A percentile compares a stretch with the other conserved stretches of the same genome.
phyloP scores from a whole-genome alignment of 1,140 invertebrate genomes.

The Drosophila auraria region DNA sequence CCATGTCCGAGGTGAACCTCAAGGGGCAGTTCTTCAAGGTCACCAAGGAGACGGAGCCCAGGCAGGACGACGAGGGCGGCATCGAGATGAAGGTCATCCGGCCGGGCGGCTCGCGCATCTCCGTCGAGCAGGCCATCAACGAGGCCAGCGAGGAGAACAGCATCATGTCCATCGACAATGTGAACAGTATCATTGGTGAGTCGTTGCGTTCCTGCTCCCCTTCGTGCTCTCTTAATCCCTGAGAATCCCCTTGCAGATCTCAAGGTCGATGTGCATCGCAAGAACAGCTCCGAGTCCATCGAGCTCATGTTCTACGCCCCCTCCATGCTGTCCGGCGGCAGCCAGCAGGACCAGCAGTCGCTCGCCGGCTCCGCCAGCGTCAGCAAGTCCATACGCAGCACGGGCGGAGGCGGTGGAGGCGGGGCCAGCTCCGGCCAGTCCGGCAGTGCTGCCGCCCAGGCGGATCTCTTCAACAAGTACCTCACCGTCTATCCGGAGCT shows the following conservation, averaged over 20 bases:
- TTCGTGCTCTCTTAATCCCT: background rate
- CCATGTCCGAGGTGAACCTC: slow-evolving; percentile 81
- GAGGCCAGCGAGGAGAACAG: slow-evolving; percentile 87
- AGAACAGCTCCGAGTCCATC: slow-evolving; percentile 95
- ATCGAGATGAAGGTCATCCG: slow-evolving; percentile 93
- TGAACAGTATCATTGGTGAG: slow-evolving; percentile 89
- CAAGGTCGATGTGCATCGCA: slow-evolving; percentile 96
- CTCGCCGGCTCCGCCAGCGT: slow-evolving; percentile 75
- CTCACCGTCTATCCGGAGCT: slow-evolving; percentile 77
- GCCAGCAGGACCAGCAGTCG: slow-evolving; percentile 80
- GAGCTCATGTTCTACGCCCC: slow-evolving; percentile 81
- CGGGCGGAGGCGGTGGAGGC: slow-evolving; percentile 7
- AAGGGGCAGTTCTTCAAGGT: slow-evolving; percentile 84
- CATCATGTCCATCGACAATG: slow-evolving; percentile 88
- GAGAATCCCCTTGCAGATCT: slow-evolving; percentile 87
- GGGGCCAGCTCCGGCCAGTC: slow-evolving; percentile 6
- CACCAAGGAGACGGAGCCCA: slow-evolving; percentile 72
- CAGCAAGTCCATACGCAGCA: slow-evolving; percentile 72
- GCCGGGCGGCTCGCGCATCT: slow-evolving; percentile 73
- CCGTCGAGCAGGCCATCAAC: slow-evolving; percentile 85
- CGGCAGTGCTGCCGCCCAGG: slow-evolving; percentile 44
- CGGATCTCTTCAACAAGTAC: slow-evolving; percentile 71
- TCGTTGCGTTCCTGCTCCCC: background rate
- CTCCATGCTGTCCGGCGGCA: slow-evolving; percentile 72
- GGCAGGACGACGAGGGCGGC: slow-evolving; percentile 88